A percentile compares a stretch with the other conserved stretches of the same genome.
These are phyloP conservation scores for Gambusia holbrooki DNA, from an alignment of 2,113 vertebrate genomes.

Conservation along the genomic window DNA sequence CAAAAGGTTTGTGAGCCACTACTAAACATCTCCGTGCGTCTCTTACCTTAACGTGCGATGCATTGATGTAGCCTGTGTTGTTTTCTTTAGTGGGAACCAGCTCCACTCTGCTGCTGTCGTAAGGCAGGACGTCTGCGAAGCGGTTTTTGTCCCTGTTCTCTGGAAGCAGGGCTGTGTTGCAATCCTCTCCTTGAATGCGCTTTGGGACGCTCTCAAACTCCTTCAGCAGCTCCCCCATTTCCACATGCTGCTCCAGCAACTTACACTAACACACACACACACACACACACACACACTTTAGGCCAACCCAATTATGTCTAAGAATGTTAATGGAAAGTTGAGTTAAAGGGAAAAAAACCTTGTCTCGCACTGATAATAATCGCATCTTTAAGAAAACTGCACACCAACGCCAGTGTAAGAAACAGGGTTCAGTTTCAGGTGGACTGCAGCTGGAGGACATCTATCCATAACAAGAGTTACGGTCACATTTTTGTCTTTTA, in stretches of 20 bases:
- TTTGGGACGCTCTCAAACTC: slow-evolving; percentile 92
- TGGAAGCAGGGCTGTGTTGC: slow-evolving; percentile 83
- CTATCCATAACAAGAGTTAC: no score
- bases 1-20: not conserved
- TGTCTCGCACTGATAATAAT: not conserved
- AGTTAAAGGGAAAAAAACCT: not conserved
- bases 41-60: slow-evolving; percentile 92
- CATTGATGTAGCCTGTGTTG: slow-evolving; percentile 98
- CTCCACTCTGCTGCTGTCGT: slow-evolving; percentile 92
- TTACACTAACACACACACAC: slow-evolving; percentile 81
- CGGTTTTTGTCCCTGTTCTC: slow-evolving; percentile 94
- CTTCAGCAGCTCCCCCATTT: slow-evolving; percentile 90
- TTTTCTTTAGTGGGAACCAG: slow-evolving; percentile 98
- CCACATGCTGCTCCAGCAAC: slow-evolving; percentile 88
- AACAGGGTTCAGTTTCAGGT: not conserved
- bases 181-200: slow-evolving; percentile 80
- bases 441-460: not conserved
- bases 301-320: not conserved
- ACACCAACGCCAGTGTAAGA: not conserved
- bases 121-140: slow-evolving; percentile 95
- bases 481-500: no score
- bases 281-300: not conserved
- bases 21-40: slow-evolving; percentile 11
- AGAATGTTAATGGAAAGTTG: not conserved
- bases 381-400: not conserved